These are phyloP conservation scores for Hermaeophaga mercurialis DNA, from an alignment of 2,888 invertebrate genomes.

Conservation along the genomic window DNA sequence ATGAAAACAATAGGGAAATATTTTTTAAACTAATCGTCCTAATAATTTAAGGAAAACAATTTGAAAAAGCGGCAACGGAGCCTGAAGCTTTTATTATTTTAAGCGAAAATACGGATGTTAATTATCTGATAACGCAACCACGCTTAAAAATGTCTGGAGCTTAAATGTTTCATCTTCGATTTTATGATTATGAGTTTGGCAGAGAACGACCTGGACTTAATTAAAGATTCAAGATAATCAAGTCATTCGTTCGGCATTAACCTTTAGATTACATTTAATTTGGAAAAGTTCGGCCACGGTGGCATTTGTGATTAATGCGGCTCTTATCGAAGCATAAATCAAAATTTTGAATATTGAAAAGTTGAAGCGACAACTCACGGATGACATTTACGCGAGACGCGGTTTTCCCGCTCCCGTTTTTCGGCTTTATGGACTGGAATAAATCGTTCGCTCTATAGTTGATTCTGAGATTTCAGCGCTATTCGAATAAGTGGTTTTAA, in stretches of 20 bases:
- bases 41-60: background rate
- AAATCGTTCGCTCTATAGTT: conserved; percentile 3
- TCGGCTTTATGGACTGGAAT: conserved; percentile 18
- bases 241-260: conserved; percentile 25
- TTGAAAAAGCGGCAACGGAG: background rate
- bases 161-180: conserved; percentile 28
- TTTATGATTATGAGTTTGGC: conserved; percentile 27
- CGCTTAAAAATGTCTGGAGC: conserved; percentile 17
- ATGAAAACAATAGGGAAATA: too few species aligned
- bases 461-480: background rate
- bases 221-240: conserved; percentile 31
- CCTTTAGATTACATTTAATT: conserved; percentile 27
- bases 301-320: conserved; percentile 25
- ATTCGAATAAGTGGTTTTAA: background rate
- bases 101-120: conserved; percentile 24
- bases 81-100: conserved; percentile 16
- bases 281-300: conserved; percentile 23
- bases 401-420: conserved; percentile 9
- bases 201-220: conserved; percentile 22
- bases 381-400: conserved; percentile 17
- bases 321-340: conserved; percentile 20
- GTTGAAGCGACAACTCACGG: conserved; percentile 17
- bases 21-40: background rate
- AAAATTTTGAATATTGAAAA: conserved; percentile 27
- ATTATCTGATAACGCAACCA: conserved; percentile 27